phyloP scores from a whole-genome alignment of 2,113 vertebrate species.

The Pyrgilauda ruficollis region DNA sequence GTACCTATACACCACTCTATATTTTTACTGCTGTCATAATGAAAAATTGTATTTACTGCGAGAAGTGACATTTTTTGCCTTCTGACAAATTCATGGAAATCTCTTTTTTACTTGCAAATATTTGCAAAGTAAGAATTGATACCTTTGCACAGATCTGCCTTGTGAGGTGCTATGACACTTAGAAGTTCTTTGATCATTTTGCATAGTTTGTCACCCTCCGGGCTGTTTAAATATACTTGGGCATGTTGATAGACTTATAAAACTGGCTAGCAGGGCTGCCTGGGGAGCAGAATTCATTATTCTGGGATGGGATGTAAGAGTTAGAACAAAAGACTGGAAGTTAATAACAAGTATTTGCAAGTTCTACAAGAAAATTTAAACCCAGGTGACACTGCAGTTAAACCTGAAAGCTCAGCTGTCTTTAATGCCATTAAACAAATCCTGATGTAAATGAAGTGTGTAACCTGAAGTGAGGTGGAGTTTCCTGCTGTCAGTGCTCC shows the following conservation, averaged over 20 bases:
- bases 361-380: constrained; percentile 14
- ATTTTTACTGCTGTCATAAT: constrained; percentile 10
- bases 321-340: constrained; percentile 26
- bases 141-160: constrained; percentile 49
- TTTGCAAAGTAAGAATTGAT: constrained; percentile 52
- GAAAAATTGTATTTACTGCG: constrained; percentile 39
- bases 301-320: background rate
- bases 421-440: background rate
- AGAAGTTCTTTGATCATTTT: constrained; percentile 69
- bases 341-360: constrained; percentile 8
- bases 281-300: constrained; percentile 24
- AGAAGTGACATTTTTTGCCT: constrained; percentile 27
- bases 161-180: constrained; percentile 48
- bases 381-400: background rate
- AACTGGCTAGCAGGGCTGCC: constrained; percentile 25
- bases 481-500: background rate
- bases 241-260: constrained; percentile 20
- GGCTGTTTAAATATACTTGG: constrained; percentile 22
- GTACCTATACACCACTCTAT: background rate
- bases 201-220: constrained; percentile 52
- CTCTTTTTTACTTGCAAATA: constrained; percentile 60
- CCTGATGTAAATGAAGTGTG: background rate
- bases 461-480: background rate
- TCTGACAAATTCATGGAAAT: constrained; percentile 61
- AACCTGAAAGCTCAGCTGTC: background rate